These are phyloP conservation scores for Ceratothoa steindachneri DNA, from an alignment of 2,888 invertebrate species.

Conservation along the genomic window DNA sequence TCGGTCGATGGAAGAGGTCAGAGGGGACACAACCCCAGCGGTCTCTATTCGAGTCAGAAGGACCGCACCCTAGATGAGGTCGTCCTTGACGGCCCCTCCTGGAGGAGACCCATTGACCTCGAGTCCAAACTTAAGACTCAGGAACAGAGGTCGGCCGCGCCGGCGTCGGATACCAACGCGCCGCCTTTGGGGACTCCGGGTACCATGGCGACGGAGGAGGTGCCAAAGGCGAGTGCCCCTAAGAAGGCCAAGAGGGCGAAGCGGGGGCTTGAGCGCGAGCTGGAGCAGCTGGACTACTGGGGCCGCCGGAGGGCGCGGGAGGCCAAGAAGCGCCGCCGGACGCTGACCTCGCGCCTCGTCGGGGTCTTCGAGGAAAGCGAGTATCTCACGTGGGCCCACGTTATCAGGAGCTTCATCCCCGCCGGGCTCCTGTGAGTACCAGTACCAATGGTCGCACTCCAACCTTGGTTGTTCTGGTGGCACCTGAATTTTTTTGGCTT, in stretches of 20 bases:
- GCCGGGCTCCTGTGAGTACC: constrained; percentile 28
- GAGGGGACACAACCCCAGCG: background rate
- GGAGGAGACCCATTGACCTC: background rate
- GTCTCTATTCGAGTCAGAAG: background rate
- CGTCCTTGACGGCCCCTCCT: background rate
- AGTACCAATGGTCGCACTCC: too few species aligned
- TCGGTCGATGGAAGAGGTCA: background rate
- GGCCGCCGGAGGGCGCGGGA: constrained; percentile 32
- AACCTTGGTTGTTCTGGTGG: too few species aligned
- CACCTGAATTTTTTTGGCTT: too few species aligned
- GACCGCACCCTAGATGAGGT: background rate
- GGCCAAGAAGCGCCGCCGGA: constrained; percentile 36
- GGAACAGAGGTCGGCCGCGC: background rate
- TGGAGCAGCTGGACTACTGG: constrained; percentile 47
- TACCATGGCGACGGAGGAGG: background rate
- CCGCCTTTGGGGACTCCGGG: background rate
- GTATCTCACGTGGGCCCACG: constrained; percentile 38
- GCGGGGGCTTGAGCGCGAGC: constrained; percentile 40
- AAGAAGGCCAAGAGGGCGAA: constrained; percentile 26
- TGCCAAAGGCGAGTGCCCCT: background rate
- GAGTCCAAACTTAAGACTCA: background rate
- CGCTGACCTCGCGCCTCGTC: constrained; percentile 33
- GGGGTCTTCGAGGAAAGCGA: constrained; percentile 36
- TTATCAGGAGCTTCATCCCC: constrained; percentile 40
- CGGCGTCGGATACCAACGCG: background rate